Evolutionary conservation across 1,140 invertebrate genomes (phyloP), one percentile per base, ranked within the genome.

Genomic region (Neodiprion virginianus): DNA sequence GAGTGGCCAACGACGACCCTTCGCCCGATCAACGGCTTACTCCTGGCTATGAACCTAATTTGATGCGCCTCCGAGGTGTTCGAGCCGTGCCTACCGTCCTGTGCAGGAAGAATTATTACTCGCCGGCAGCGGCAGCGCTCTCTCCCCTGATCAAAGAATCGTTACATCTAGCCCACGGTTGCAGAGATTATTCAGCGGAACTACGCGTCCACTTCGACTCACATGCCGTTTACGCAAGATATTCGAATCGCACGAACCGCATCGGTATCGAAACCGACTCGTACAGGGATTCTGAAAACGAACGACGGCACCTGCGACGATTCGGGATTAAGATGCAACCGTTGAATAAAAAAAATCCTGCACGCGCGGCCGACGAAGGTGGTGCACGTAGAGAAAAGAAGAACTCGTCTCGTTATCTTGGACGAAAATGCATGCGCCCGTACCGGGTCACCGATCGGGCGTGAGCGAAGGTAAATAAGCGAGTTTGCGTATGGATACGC

Each of bases 1-100:
- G 78, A 72, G 78, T 76, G 73, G 69, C 75, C 69, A 10, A 40
- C 28, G n/a, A 61, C n/a, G 53, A 61, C 53, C 53, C 53, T 17
- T 61, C 8, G n/a, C 11, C 11, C 53, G 53, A 61, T 61, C 53
- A 12, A 61, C 53, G n/a, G 53, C 53, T 61, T 61, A 61, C 53
- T 61, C 53, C 53, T 61, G 53, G 53, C 53, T 61, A 61, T 61
- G 11, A 61, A 61, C 53, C 53, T 61, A 61, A 61, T 61, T 61
- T 61, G 53, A 61, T 61, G 53, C 11, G 8, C 28, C 28, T 40
- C 11, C 53, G 53, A 61, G 53, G 53, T 61, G 53, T 61, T 61
- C 53, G 53, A 61, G n/a, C 53, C n/a, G 11, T 5, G 53, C 53
- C 53, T 61, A 61, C 53, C 53, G 53, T 40, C 28, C 28, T 40